Percentiles rank a stretch among this genome's conserved stretches.
phyloP scores from a whole-genome alignment of 2,797 vertebrate species.

The Amniataba percoides region DNA sequence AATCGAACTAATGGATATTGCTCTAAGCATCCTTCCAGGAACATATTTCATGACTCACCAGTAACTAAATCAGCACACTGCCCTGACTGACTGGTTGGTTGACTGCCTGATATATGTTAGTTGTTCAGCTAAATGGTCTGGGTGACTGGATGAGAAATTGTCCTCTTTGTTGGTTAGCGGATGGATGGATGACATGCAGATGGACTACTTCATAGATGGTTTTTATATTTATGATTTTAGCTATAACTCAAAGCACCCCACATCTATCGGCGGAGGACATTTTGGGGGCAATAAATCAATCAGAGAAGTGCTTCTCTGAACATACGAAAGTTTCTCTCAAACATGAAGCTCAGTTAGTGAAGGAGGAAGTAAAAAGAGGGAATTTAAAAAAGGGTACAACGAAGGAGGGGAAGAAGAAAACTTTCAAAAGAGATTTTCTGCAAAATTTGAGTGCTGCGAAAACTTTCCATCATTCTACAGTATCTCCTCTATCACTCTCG shows the following conservation, averaged over 20 bases:
- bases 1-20: neutral
- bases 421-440: conserved; percentile 3
- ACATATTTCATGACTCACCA: neutral
- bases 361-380: neutral
- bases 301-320: conserved; percentile 34
- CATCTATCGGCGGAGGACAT: conserved; percentile 49
- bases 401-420: neutral
- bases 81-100: neutral
- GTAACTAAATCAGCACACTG: neutral
- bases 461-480: neutral
- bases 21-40: neutral
- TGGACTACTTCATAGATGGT: conserved; percentile 15
- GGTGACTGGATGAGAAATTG: neutral
- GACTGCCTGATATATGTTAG: conserved; percentile 20
- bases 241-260: conserved; percentile 23
- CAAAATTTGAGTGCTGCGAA: conserved; percentile 5
- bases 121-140: neutral
- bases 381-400: too few species aligned
- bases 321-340: conserved; percentile 27
- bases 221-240: conserved; percentile 50
- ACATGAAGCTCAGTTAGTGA: conserved; percentile 47
- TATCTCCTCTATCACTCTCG: conserved; percentile 9
- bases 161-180: neutral
- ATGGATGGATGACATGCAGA: conserved; percentile 12
- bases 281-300: conserved; percentile 63